Evolutionary conservation across 1,140 invertebrate species (phyloP), one percentile per base, ranked within the genome.

Genomic region (Bombus difficillimus): DNA sequence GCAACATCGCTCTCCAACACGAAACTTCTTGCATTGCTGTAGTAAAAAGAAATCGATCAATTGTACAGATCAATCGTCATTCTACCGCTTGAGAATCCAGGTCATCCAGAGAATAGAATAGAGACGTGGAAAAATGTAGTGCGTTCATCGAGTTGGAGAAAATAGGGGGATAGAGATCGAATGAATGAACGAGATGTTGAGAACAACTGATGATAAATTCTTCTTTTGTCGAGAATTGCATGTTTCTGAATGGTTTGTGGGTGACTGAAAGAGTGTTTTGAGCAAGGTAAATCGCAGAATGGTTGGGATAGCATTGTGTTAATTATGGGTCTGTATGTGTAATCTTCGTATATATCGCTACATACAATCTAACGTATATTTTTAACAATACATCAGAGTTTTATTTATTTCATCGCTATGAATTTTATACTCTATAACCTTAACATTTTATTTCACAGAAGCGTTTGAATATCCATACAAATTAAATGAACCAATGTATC

Each of bases 1-100:
- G 92, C 97, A 97, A 93, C 97, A 97, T 57, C 97, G 95, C 92
- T 97, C 96, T 57, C 97, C 97, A 43, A 97, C 97, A 39, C 97
- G 96, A 91, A 97, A 97, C 92, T 96, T 97, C 93, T 97, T 97
- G 94, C 97, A 97, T 95, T 96, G 97, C 97, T 97, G 95, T 47
- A 73, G 12, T 78, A 78, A 28, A 88, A 59, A 25, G 10, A 83
- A 69, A 68, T 62, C 62, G 18, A 89, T 77, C n/a, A 28, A 3
- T 53, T 25, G 68, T 1, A 47, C 5, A n/a, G 22, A 37, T 88
- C 37, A 79, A 43, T 85, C 39, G 71, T n/a, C 43, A 53, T 37
- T 62, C n/a, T n/a, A 75, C 10, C n/a, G 12, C 18, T 81, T 13
- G 15, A 47, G 15, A 66, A 82, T 82, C 2, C 59, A 62, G 80